Percentiles rank a stretch among this genome's conserved stretches.
Evolutionary conservation across 2,888 invertebrate species (phyloP).

Genomic region (Plebejus anna): DNA sequence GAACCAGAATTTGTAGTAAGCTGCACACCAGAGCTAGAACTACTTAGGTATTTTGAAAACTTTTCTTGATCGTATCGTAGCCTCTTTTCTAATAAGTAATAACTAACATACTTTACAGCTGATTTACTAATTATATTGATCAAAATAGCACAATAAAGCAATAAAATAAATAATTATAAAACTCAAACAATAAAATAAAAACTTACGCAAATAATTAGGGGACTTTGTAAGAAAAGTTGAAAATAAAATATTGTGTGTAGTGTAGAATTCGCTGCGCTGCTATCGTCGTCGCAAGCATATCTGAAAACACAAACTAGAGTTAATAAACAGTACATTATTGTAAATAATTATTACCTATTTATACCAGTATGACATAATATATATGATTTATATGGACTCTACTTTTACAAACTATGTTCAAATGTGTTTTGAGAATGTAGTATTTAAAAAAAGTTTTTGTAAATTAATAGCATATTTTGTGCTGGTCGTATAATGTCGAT

Average conservation of each 20-base stretch:
- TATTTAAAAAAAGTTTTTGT: too few relatives aligned
- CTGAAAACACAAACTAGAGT: conserved; percentile 34
- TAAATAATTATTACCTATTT: not conserved
- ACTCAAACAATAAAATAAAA: not conserved
- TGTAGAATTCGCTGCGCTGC: conserved; percentile 33
- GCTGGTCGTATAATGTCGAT: too few relatives aligned
- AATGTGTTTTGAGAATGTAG: too few relatives aligned
- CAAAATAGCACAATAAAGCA: not conserved
- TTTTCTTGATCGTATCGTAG: not conserved
- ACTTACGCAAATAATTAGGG: conserved; percentile 15
- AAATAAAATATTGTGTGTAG: conserved; percentile 6
- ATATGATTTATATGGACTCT: too few relatives aligned
- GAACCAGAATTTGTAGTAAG: not conserved
- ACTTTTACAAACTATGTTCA: too few relatives aligned
- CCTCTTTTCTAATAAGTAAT: too few relatives aligned
- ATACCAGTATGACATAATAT: too few relatives aligned
- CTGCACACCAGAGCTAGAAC: not conserved
- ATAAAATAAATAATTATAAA: not conserved
- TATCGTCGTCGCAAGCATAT: conserved; percentile 31
- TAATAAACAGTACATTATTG: not conserved
- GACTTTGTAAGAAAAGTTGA: conserved; percentile 18
- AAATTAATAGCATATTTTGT: too few relatives aligned
- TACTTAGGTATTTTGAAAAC: not conserved
- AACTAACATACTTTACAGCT: too few relatives aligned
- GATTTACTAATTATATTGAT: not conserved